Conservation (phyloP, 1,140 invertebrate species). For the Scylla paramamosain region DNA sequence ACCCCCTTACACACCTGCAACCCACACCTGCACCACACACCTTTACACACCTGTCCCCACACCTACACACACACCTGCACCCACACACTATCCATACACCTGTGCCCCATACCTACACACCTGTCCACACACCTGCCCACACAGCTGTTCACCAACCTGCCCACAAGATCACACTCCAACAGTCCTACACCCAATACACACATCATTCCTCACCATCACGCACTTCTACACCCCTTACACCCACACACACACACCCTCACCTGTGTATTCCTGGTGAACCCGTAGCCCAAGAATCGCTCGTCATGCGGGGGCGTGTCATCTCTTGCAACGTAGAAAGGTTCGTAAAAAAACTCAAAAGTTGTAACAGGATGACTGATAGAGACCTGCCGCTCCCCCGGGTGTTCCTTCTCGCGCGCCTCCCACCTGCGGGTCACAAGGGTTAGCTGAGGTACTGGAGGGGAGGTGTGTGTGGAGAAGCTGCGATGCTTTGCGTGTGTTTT, state of each 20-base stretch:
- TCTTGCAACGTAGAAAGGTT: constrained; percentile 95
- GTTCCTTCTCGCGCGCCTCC: constrained; percentile 79
- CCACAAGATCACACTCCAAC: background rate
- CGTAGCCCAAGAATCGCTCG: constrained; percentile 96
- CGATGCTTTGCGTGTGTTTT: too few species aligned
- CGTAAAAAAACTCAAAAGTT: constrained; percentile 92
- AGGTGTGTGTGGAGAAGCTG: too few species aligned
- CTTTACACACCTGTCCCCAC: background rate
- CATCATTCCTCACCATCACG: background rate
- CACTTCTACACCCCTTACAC: background rate
- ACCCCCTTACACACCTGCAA: too few species aligned
- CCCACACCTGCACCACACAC: background rate
- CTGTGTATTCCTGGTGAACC: constrained; percentile 96
- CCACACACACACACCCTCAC: constrained; percentile 81
- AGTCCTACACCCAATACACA: background rate
- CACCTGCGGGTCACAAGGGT: constrained; percentile 80
- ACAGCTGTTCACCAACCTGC: background rate
- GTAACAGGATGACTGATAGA: constrained; percentile 90
- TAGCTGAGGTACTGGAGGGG: background rate
- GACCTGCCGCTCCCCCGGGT: constrained; percentile 82
- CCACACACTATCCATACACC: too few species aligned
- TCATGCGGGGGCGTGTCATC: constrained; percentile 92
- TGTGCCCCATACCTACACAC: too few species aligned
- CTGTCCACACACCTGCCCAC: background rate
- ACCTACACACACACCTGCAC: background rate